Base-by-base conservation (phyloP, 2,113 vertebrate species). In the Desmodus rotundus region DNA sequence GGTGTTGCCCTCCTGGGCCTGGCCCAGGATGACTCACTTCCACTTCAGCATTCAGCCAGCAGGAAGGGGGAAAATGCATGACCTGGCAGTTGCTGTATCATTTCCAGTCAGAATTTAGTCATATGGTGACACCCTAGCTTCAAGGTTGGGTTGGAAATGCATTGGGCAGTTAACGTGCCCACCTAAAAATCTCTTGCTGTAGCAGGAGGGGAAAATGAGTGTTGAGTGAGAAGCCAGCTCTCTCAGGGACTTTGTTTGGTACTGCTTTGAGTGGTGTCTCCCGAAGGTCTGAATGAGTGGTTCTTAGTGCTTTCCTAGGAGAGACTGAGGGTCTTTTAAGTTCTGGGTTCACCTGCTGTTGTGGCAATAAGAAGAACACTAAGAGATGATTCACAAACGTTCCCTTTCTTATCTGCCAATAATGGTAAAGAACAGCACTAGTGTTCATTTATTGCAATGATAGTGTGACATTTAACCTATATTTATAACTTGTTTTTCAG, bases 61-160 rank as follows among this genome's bases (percentile, higher is more conserved):
- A 63, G 58, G 38, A 86, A 85, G 15, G 19, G 70, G 78, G n/a
- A 68, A 77, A 47, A 67, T 56, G 15, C n/a, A 0, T 45, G 58
- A 41, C 36, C 50, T 68, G 26, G 8, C 89, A 77, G 76, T 88
- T 76, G 77, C 77, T 77, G 9, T 63, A 5, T 92, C 56, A 63
- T 72, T 91, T 92, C 43, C 41, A 76, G 72, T 82, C 65, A 88
- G 67, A 96, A 52, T 31, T 72, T 91, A 65, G 74, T 89, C 17
- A 36, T 10, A 8, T 7, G 11, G 26, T 73, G n/a, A 67, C 76
- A 58, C 16, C 47, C 33, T 28, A 14, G 58, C n/a, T 76, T 20
- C 12, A 70, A 1, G 47, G 4, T 52, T 92, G 88, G 28, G 38
- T 61, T 94, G 84, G 70, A 87, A 78, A 17, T 41, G 50, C 56